Evolutionary conservation across 1,140 invertebrate genomes (phyloP), one percentile per base, ranked within the genome.

Genomic region (Monochamus saltuarius): DNA sequence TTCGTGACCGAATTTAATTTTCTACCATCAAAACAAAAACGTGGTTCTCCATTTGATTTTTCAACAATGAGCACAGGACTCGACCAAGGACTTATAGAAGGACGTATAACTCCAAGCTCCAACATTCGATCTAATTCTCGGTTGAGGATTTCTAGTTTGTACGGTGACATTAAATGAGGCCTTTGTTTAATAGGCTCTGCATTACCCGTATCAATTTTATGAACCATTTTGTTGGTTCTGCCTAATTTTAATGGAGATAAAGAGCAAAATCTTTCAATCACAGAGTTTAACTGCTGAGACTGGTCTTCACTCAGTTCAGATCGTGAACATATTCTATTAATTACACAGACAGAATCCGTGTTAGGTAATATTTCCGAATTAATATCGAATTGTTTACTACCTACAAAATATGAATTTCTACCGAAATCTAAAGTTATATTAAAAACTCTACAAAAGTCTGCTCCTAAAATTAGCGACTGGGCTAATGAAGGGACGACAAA

Each of bases 1-100:
- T 67, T 72, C 0, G 76, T 74, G 0, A 77, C 47, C 1, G 67
- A 56, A 46, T 77, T 79, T 4, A 78, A 19, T 57, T 71, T 73
- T 0, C 76, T 50, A 19, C 67, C 69, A 45, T 78, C 74, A 3
- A 77, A 58, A 52, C 72, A 75, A 54, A 75, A 69, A 2, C 75
- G 36, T 34, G 46, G 55, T 39, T 64, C 58, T 0, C 61, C 61
- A 22, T 3, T n/a, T 19, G 51, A 4, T 52, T 65, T 61, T n/a
- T 54, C 57, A 0, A 65, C 54, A 17, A 61, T 43, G 1, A 65
- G 11, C 2, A 65, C 50, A 35, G 54, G 69, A 43, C 43, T 53
- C 38, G 16, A 42, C 55, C 61, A 61, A 0, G 61, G 57, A 16
- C 53, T 54, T 8, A 38, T 14, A 13, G 59, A 61, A 7, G 59